Evolutionary conservation across 2,113 vertebrate species (phyloP), one percentile per base, ranked within the genome.

Genomic region (Spilogale gracilis): DNA sequence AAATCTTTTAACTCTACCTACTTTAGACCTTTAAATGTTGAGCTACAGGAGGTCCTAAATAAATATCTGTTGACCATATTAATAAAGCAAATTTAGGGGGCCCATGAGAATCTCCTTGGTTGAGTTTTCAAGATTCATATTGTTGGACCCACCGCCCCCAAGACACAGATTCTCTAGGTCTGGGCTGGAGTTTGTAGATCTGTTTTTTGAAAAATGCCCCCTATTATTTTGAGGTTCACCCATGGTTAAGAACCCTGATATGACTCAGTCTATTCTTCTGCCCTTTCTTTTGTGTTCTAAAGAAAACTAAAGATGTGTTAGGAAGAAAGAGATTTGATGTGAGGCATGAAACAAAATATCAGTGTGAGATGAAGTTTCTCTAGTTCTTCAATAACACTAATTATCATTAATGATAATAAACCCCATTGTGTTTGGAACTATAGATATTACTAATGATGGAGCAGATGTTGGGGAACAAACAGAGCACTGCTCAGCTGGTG

Each of bases 391-490:
- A 20, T 73, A 90, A 32, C 54, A 71, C 18, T 83, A 61, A 95
- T 85, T 56, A 58, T 50, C 67, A 84, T 63, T 76, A 74, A 84
- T 88, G 67, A 80, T 84, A 96, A 96, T 90, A 65, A 94, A 84
- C n/a, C 11, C 43, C n/a, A 88, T 84, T 96, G 95, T 96, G 45
- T 79, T 71, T 65, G 48, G 50, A 71, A 81, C 73, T 58, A 61
- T 1, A 94, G 91, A 87, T 38, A 23, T 27, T 16, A 16, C 73
- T 87, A n/a, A 80, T 50, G 84, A 80, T 25, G 60, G 18, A 58
- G 4, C 96, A 94, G 96, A 92, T 91, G 88, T 91, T 60, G 82
- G 90, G 74, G 92, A 13, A 18, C 58, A 94, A 61, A 61, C 38
- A 20, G 17, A 45, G 63, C 16, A n/a, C 50, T 8, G 7, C 16